A percentile compares a stretch with the other conserved stretches of the same genome.
Evolutionary conservation across 1,140 invertebrate genomes (phyloP).

Genomic region (Sinonovacula constricta): DNA sequence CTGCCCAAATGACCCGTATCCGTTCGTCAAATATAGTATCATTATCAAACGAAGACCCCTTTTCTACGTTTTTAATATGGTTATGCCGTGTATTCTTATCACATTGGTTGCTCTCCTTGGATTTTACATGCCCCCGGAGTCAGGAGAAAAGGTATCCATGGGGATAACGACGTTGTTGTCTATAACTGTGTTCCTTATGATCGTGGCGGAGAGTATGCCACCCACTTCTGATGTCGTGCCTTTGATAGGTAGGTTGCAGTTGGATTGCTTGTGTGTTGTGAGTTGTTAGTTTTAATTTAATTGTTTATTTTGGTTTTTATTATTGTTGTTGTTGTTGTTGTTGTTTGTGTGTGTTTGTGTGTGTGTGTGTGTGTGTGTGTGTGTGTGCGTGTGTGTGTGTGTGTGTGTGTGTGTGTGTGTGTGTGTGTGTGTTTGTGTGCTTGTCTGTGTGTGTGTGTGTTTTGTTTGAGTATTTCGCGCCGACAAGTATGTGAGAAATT

Average conservation of each 20-base stretch:
- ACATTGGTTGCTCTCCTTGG: conserved; percentile 91
- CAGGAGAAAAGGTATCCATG: conserved; percentile 87
- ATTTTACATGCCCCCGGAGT: conserved; percentile 95
- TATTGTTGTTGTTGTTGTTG: too few species aligned
- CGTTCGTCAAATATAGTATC: conserved; percentile 76
- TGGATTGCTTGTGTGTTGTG: too few species aligned
- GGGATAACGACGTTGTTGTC: conserved; percentile 92
- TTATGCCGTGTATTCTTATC: conserved; percentile 93
- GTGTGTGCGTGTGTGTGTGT: too few species aligned
- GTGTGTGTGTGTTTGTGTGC: too few species aligned
- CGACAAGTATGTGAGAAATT: too few species aligned
- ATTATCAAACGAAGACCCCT: conserved; percentile 88
- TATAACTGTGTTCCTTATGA: conserved; percentile 96
- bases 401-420: too few species aligned
- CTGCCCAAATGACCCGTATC: conserved; percentile 80
- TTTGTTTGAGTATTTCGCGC: too few species aligned
- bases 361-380: too few species aligned
- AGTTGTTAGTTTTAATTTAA: too few species aligned
- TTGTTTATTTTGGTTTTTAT: too few species aligned
- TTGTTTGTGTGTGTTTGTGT: too few species aligned
- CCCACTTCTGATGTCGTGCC: conserved; percentile 93
- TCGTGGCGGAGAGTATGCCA: conserved; percentile 93
- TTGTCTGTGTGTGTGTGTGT: too few species aligned
- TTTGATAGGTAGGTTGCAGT: conserved; percentile 87
- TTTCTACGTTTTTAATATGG: conserved; percentile 95